Evolutionary conservation across 2,797 vertebrate species (phyloP).

Genomic region (Cyprinella venusta): DNA sequence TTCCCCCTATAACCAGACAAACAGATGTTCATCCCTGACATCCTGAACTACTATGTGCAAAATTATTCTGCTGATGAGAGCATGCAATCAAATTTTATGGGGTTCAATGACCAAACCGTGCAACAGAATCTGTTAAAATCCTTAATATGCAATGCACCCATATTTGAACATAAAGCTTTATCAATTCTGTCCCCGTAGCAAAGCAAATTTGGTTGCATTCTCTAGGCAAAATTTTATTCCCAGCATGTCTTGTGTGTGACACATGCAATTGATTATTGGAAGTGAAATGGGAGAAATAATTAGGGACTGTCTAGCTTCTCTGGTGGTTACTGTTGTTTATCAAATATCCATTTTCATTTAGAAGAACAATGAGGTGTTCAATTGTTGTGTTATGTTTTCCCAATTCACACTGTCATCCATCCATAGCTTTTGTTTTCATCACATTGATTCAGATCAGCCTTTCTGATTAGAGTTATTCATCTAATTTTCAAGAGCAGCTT

Average conservation of each 20-base stretch:
- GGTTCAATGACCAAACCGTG: neutral
- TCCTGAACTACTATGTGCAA: constrained; percentile 11
- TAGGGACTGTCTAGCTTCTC: neutral
- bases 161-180: neutral
- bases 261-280: neutral
- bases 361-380: neutral
- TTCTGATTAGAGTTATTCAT: constrained; percentile 23
- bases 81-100: neutral
- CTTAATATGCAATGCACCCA: neutral
- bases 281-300: neutral
- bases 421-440: neutral
- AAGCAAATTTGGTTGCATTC: neutral
- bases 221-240: neutral
- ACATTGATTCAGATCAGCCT: neutral
- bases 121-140: neutral
- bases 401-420: neutral
- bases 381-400: constrained; percentile 3
- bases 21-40: constrained; percentile 19
- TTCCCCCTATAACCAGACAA: neutral
- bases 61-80: constrained; percentile 1
- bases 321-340: constrained; percentile 9
- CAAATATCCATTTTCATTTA: constrained; percentile 20
- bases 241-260: neutral
- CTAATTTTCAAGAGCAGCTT: constrained; percentile 10
- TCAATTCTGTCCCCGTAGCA: neutral